Percentiles rank a stretch among this genome's conserved stretches.
Conservation (phyloP, 2,888 invertebrate species). For the Pediacus dermestoides region DNA sequence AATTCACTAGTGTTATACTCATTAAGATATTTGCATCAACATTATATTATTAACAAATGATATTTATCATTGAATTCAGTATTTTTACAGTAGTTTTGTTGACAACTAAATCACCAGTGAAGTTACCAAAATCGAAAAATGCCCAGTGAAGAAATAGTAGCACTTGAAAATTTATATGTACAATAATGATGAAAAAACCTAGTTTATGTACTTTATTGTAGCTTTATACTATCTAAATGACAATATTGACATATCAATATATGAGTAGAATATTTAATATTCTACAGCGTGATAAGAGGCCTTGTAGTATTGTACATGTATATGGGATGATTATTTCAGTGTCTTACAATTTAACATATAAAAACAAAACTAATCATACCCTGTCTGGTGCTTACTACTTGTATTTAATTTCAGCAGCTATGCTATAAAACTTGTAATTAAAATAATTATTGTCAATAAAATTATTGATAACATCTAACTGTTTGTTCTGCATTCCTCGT, state of each 20-base stretch:
- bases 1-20: no score
- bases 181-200: constrained; percentile 22
- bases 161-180: constrained; percentile 25
- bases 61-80: constrained; percentile 11
- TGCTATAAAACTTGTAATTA: constrained; percentile 39
- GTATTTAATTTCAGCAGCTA: constrained; percentile 46
- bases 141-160: no score
- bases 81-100: constrained; percentile 11
- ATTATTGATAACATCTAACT: no score
- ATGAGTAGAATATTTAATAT: constrained; percentile 34
- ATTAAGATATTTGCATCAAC: constrained; percentile 6
- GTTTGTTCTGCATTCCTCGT: constrained; percentile 58
- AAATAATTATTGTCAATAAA: constrained; percentile 30
- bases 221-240: constrained; percentile 43
- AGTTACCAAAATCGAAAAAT: constrained; percentile 26
- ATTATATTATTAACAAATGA: constrained; percentile 15
- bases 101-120: constrained; percentile 25
- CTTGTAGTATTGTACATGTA: constrained; percentile 44
- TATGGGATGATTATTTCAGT: constrained; percentile 38
- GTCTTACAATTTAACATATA: constrained; percentile 36
- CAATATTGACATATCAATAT: constrained; percentile 49
- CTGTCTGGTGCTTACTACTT: constrained; percentile 44
- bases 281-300: constrained; percentile 48
- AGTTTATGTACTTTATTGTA: constrained; percentile 42
- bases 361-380: constrained; percentile 38